phyloP scores from a whole-genome alignment of 2,888 invertebrate species.

The Leptinotarsa peninsularis region DNA sequence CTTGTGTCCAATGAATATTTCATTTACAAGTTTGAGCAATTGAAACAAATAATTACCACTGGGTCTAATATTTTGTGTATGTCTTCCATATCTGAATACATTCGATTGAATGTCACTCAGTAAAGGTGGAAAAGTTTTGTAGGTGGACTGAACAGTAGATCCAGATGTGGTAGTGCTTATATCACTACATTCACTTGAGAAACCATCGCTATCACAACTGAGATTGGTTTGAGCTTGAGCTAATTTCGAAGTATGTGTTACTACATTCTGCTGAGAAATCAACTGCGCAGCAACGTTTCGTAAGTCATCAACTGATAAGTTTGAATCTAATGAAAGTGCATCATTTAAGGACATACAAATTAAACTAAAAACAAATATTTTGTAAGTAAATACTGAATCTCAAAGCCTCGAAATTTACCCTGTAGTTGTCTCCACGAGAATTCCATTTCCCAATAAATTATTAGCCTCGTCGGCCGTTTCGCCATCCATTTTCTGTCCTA shows the following conservation, averaged over 20 bases:
- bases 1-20: too few species aligned
- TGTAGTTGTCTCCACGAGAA: constrained; percentile 66
- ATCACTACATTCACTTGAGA: constrained; percentile 63
- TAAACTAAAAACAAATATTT: constrained; percentile 59
- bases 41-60: too few species aligned
- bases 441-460: constrained; percentile 65
- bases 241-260: constrained; percentile 35
- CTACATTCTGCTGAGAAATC: constrained; percentile 62
- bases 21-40: too few species aligned
- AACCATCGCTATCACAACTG: constrained; percentile 64
- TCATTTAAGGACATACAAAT: constrained; percentile 67
- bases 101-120: constrained; percentile 45
- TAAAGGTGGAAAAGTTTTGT: constrained; percentile 48
- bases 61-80: constrained; percentile 38
- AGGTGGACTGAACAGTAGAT: constrained; percentile 45
- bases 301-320: constrained; percentile 66
- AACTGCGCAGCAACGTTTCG: constrained; percentile 66
- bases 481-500: constrained; percentile 35
- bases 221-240: constrained; percentile 43
- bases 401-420: constrained; percentile 57
- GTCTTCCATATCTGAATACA: constrained; percentile 43
- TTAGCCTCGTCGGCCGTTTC: constrained; percentile 62
- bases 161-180: constrained; percentile 54
- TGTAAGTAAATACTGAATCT: neutral
- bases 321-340: constrained; percentile 65